These are phyloP conservation scores for Hestina assimilis DNA, from an alignment of 1,140 invertebrate genomes.

Conservation along the genomic window DNA sequence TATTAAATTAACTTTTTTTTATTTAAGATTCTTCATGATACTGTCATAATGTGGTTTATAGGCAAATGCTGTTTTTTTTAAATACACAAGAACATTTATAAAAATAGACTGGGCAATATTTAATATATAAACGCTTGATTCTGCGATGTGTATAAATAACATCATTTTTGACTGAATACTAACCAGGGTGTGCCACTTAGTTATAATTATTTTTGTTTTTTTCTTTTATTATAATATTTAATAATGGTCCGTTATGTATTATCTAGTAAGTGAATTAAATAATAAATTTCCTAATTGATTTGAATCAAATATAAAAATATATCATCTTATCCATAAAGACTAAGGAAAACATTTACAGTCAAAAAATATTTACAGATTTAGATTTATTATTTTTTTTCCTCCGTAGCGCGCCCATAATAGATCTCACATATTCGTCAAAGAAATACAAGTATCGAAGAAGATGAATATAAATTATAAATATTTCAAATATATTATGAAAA, in stretches of 20 bases:
- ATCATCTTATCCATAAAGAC: too few relatives aligned
- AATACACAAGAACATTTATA: too few relatives aligned
- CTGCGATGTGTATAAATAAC: constrained; percentile 4
- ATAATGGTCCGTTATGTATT: too few relatives aligned
- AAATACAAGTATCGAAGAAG: constrained; percentile 74
- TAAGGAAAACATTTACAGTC: too few relatives aligned
- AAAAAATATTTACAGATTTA: constrained; percentile 8
- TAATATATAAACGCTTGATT: constrained; percentile 1
- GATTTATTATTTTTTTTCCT: constrained; percentile 55
- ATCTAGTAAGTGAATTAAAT: too few relatives aligned
- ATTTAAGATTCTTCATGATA: neutral
- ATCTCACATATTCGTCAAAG: constrained; percentile 63
- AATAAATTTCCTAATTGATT: too few relatives aligned
- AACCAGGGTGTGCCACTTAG: constrained; percentile 6
- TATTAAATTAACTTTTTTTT: neutral
- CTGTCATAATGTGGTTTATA: too few relatives aligned
- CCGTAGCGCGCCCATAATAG: constrained; percentile 73
- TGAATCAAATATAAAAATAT: too few relatives aligned
- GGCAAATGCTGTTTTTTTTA: too few relatives aligned
- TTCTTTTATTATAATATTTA: too few relatives aligned
- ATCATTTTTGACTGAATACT: constrained; percentile 9
- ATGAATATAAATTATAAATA: constrained; percentile 40
- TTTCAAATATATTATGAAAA: constrained; percentile 30
- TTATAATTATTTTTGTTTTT: too few relatives aligned
- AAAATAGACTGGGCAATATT: constrained; percentile 2